phyloP scores from a whole-genome alignment of 2,113 vertebrate species.

The Thermophis baileyi region DNA sequence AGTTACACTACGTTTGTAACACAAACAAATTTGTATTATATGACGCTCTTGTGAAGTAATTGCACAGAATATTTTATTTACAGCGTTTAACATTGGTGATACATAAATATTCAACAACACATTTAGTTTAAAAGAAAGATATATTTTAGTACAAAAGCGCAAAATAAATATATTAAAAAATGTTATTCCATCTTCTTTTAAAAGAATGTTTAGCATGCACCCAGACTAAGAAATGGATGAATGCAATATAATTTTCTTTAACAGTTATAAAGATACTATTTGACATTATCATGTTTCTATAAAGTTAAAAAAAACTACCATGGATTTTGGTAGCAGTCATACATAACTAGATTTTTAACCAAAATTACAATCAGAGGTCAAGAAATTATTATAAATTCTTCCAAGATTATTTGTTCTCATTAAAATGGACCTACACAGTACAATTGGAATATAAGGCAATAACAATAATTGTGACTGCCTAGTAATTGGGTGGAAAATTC shows the following conservation, averaged over 20 bases:
- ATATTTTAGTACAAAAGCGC: background rate
- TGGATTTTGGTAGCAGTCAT: background rate
- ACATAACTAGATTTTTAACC: background rate
- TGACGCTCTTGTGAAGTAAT: background rate
- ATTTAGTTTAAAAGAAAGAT: background rate
- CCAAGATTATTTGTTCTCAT: background rate
- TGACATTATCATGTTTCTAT: background rate
- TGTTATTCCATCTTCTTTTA: background rate
- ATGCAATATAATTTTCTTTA: background rate
- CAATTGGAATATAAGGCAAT: background rate
- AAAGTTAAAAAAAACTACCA: background rate
- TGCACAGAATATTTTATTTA: background rate
- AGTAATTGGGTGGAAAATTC: background rate
- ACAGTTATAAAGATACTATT: background rate
- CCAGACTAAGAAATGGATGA: background rate
- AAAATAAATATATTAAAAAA: constrained; percentile 6
- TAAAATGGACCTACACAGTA: background rate
- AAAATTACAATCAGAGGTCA: background rate
- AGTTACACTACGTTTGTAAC: background rate
- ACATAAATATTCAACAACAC: background rate
- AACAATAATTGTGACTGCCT: background rate
- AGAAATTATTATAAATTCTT: background rate
- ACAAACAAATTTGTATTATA: background rate
- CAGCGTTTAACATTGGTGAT: background rate
- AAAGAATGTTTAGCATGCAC: background rate